Percentiles rank a stretch among this genome's conserved stretches.
Evolutionary conservation across 2,888 invertebrate species (phyloP).

Genomic region (Pristionchus fissidentatus): DNA sequence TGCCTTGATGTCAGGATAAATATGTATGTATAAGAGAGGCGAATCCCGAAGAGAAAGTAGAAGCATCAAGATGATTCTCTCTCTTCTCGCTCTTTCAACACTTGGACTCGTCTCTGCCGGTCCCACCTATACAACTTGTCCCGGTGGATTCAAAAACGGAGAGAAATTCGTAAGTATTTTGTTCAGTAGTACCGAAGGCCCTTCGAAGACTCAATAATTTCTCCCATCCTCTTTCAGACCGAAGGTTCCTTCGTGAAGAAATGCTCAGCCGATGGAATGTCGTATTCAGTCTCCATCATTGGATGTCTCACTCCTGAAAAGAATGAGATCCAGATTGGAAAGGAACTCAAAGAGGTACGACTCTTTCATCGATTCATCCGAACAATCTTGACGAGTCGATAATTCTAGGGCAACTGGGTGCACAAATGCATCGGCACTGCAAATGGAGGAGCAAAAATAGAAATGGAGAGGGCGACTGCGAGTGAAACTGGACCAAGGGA

Average conservation of each 20-base stretch:
- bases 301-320: neutral
- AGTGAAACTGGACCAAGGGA: neutral
- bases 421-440: neutral
- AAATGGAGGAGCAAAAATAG: neutral
- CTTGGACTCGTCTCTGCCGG: no score
- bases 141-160: no score
- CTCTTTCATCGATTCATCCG: neutral
- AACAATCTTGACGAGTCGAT: no score
- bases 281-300: neutral
- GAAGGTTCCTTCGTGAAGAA: slow-evolving; percentile 5
- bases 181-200: no score
- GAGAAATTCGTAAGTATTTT: no score
- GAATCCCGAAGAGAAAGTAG: no score
- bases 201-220: no score
- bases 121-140: no score
- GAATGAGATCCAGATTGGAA: neutral
- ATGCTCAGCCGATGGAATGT: neutral
- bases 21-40: no score
- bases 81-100: neutral
- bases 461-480: neutral
- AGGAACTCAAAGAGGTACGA: neutral
- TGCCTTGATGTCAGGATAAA: no score
- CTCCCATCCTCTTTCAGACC: neutral
- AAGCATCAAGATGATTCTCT: no score
- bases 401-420: neutral